Percentiles rank a stretch among this genome's conserved stretches.
These are phyloP conservation scores for Poeciliopsis prolifica DNA, from an alignment of 2,113 vertebrate genomes.

Conservation along the genomic window DNA sequence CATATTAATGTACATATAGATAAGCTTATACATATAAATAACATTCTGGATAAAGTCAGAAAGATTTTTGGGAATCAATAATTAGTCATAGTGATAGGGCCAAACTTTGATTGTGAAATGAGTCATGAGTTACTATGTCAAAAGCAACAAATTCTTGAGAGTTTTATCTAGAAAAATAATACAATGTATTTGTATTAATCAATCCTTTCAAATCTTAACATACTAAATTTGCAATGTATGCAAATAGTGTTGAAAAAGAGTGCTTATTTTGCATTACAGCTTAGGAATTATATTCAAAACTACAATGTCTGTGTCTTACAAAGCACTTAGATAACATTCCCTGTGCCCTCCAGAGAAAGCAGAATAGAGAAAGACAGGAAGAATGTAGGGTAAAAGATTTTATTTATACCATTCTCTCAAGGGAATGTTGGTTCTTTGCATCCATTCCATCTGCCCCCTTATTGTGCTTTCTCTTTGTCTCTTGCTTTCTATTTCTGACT, in stretches of 20 bases:
- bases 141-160: too few species aligned
- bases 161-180: not conserved
- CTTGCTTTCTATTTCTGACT: constrained; percentile 7
- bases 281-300: constrained; percentile 48
- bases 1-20: not conserved
- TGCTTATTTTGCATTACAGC: constrained; percentile 13
- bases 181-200: not conserved
- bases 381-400: constrained; percentile 79
- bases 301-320: constrained; percentile 49
- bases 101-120: too few species aligned
- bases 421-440: constrained; percentile 76
- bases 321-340: constrained; percentile 67
- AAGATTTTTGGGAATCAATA: too few species aligned
- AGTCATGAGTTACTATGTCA: too few species aligned
- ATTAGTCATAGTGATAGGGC: too few species aligned
- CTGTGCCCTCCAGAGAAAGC: constrained; percentile 52
- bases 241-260: constrained; percentile 12
- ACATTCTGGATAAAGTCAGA: too few species aligned
- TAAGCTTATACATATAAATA: not conserved
- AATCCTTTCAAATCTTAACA: not conserved
- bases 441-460: constrained; percentile 64
- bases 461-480: constrained; percentile 31
- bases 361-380: constrained; percentile 45
- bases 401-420: constrained; percentile 77
- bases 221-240: not conserved